Evolutionary conservation across 37 sponge, comb jelly and placozoan genomes (phyloP).

Genomic region (Hexactinellida sp.): DNA sequence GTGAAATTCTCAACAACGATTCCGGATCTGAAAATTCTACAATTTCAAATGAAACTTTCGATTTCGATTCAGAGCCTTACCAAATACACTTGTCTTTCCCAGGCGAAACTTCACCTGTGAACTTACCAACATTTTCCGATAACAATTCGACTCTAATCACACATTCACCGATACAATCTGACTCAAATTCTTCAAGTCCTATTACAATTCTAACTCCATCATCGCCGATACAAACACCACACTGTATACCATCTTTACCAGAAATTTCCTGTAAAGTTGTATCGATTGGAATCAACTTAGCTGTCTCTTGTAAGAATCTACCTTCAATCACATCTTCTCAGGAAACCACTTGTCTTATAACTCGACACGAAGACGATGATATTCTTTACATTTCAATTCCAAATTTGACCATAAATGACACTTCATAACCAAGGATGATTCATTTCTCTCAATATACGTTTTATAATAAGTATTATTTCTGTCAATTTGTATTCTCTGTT

Average conservation of each 20-base stretch:
- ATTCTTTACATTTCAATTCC: background rate
- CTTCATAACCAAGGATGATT: too few species aligned
- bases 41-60: background rate
- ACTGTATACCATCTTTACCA: background rate
- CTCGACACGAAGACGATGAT: background rate
- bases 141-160: background rate
- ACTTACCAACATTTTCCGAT: background rate
- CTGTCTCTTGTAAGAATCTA: background rate
- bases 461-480: too few species aligned
- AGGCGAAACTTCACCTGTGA: background rate
- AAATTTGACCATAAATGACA: background rate
- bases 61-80: conserved; percentile 1
- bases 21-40: background rate
- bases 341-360: background rate
- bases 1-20: background rate
- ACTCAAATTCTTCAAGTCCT: background rate
- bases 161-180: background rate
- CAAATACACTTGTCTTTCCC: background rate
- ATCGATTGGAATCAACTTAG: background rate
- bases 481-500: too few species aligned
- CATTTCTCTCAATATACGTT: too few species aligned
- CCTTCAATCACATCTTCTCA: background rate
- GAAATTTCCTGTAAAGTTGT: background rate
- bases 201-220: background rate
- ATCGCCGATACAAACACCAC: background rate